Evolutionary conservation across 2,797 vertebrate genomes (phyloP).

Genomic region (Sylvilagus floridanus): DNA sequence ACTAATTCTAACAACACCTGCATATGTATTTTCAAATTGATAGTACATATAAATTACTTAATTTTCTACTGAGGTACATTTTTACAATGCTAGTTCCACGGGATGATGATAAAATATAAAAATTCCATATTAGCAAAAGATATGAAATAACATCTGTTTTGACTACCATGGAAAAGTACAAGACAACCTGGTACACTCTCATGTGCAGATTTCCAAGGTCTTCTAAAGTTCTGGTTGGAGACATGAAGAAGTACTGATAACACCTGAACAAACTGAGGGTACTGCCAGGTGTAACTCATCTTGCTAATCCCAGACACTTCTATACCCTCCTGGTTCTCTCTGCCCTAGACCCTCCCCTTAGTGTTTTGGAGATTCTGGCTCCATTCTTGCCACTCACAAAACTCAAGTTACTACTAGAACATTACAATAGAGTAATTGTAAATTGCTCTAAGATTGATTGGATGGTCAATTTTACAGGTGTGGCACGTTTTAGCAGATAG

Average conservation of each 20-base stretch:
- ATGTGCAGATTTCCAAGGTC: not conserved
- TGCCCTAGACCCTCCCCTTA: not conserved
- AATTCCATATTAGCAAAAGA: constrained; percentile 20
- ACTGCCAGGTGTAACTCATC: not conserved
- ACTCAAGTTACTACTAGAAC: not conserved
- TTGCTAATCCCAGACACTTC: not conserved
- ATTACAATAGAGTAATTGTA: not conserved
- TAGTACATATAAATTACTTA: not conserved
- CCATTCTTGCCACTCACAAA: not conserved
- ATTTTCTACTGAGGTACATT: not conserved
- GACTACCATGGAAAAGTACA: not conserved
- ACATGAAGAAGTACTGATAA: not conserved
- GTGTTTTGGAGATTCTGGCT: constrained; percentile 2
- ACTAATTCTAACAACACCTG: constrained; percentile 24
- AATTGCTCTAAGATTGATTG: not conserved
- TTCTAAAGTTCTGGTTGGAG: not conserved
- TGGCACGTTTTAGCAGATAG: not conserved
- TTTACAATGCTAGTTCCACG: not conserved
- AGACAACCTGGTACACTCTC: not conserved
- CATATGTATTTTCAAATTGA: constrained; percentile 18
- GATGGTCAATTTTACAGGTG: not conserved
- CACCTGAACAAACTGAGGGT: not conserved
- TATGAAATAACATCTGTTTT: not conserved
- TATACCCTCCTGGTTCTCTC: not conserved
- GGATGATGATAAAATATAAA: constrained; percentile 11